phyloP scores from a whole-genome alignment of 1,140 invertebrate genomes.

The Colletes latitarsis region DNA sequence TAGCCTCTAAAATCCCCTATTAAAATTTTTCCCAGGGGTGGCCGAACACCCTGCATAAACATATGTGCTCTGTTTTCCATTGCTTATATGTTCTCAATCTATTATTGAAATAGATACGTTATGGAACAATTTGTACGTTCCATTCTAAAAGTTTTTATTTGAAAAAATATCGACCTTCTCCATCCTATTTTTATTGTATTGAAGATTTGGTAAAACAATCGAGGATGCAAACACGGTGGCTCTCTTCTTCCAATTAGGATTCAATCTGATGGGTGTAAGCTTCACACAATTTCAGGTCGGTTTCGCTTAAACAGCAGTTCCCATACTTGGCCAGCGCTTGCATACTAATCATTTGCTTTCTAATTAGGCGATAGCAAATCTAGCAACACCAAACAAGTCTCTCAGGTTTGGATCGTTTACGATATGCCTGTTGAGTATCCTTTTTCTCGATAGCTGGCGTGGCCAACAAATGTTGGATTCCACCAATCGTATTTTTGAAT shows the following conservation, averaged over 20 bases:
- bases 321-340: neutral
- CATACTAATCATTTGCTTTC: neutral
- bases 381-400: conserved; percentile 36
- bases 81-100: too few relatives aligned
- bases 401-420: conserved; percentile 59
- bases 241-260: conserved; percentile 62
- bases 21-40: too few relatives aligned
- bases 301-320: neutral
- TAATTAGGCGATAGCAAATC: conserved; percentile 59
- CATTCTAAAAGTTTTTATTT: too few relatives aligned
- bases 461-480: conserved; percentile 59
- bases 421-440: conserved; percentile 47
- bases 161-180: neutral
- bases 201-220: conserved; percentile 58
- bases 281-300: conserved; percentile 68
- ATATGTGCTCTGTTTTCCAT: too few relatives aligned
- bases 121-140: too few relatives aligned
- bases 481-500: conserved; percentile 52
- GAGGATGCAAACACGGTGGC: conserved; percentile 60
- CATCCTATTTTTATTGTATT: neutral
- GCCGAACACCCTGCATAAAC: too few relatives aligned
- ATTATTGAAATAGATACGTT: too few relatives aligned
- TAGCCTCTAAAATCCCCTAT: too few relatives aligned
- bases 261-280: conserved; percentile 65
- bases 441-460: conserved; percentile 63